phyloP scores from a whole-genome alignment of 1,140 invertebrate species.

The Philopotamus ludificatus region DNA sequence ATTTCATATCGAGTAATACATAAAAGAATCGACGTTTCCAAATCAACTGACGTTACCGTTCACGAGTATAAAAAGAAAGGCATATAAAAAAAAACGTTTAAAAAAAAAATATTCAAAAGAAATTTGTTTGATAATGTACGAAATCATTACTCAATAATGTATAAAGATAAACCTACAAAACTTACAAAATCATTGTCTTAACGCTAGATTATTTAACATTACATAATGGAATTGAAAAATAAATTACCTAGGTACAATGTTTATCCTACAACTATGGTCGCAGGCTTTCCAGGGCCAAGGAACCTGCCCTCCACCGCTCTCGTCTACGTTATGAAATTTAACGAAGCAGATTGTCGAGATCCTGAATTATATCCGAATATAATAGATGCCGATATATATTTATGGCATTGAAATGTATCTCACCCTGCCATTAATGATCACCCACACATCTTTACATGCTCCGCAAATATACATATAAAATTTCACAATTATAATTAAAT shows the following conservation, averaged over 20 bases:
- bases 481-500: conserved; percentile 18
- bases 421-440: conserved; percentile 24
- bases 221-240: conserved; percentile 59
- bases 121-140: conserved; percentile 16
- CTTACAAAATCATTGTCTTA: conserved; percentile 56
- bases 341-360: not conserved
- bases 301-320: not conserved
- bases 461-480: conserved; percentile 13
- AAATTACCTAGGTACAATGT: conserved; percentile 61
- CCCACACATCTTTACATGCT: conserved; percentile 19
- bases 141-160: conserved; percentile 18
- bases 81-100: not conserved
- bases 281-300: not conserved
- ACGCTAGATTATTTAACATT: conserved; percentile 55
- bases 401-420: too few species aligned
- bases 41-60: not conserved
- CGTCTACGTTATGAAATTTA: conserved; percentile 9
- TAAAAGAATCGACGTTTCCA: conserved; percentile 5
- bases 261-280: conserved; percentile 40
- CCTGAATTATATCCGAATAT: too few species aligned
- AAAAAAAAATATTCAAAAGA: conserved; percentile 12
- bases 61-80: not conserved
- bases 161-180: conserved; percentile 56
- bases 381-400: too few species aligned
- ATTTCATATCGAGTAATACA: conserved; percentile 27